Percentiles rank a stretch among this genome's conserved stretches.
phyloP scores from a whole-genome alignment of 1,140 invertebrate genomes.

The Charaxes varanes region DNA sequence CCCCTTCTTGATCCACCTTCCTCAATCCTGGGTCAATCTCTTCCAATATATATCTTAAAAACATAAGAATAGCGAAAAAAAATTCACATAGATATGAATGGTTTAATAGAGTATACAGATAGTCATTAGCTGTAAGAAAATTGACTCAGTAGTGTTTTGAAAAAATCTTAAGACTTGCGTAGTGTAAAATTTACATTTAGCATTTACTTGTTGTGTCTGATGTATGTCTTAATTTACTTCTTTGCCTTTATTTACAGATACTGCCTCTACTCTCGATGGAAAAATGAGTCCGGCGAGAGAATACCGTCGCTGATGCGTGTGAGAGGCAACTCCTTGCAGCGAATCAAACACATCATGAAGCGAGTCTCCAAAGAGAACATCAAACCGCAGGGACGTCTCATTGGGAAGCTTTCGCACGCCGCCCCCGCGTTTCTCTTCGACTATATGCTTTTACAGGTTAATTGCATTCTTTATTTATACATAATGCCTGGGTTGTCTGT shows the following conservation, averaged over 20 bases:
- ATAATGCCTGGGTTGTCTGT: too few species aligned
- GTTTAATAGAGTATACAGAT: too few species aligned
- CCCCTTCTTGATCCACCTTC: too few species aligned
- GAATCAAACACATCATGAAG: slow-evolving; percentile 98
- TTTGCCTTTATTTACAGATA: slow-evolving; percentile 76
- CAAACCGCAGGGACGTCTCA: slow-evolving; percentile 94
- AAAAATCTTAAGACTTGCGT: too few species aligned
- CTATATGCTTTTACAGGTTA: slow-evolving; percentile 90
- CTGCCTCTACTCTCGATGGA: slow-evolving; percentile 95
- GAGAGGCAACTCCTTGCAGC: slow-evolving; percentile 89
- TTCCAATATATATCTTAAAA: too few species aligned
- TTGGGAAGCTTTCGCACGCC: slow-evolving; percentile 97
- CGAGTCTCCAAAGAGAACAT: slow-evolving; percentile 98
- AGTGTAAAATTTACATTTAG: too few species aligned
- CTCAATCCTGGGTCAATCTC: too few species aligned
- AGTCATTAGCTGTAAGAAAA: too few species aligned
- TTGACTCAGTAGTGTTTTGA: too few species aligned
- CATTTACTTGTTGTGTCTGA: too few species aligned
- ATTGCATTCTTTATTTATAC: slow-evolving; percentile 3
- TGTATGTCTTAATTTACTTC: slow-evolving; percentile 4
- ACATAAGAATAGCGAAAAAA: too few species aligned
- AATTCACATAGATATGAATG: too few species aligned
- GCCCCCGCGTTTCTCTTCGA: slow-evolving; percentile 97
- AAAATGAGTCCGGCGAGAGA: slow-evolving; percentile 82
- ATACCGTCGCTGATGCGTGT: slow-evolving; percentile 89